phyloP scores from a whole-genome alignment of 2,888 invertebrate species.

The Brassicogethes aeneus region DNA sequence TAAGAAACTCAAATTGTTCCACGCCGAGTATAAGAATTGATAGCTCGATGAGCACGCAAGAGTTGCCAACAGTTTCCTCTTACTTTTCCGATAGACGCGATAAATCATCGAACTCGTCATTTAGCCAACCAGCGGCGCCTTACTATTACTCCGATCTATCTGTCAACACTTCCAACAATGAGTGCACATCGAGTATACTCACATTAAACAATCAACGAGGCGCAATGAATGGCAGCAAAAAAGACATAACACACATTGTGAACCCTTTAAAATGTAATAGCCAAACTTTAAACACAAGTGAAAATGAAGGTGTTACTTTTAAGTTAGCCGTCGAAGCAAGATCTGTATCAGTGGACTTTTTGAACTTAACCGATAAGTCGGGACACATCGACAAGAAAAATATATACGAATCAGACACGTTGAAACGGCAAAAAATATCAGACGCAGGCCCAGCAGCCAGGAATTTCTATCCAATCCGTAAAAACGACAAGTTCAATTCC shows the following conservation, averaged over 20 bases:
- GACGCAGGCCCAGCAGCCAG: constrained; percentile 47
- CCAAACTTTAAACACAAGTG: constrained; percentile 16
- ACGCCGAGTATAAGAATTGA: constrained; percentile 27
- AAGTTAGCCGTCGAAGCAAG: constrained; percentile 50
- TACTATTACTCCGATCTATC: constrained; percentile 79
- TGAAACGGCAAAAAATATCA: constrained; percentile 49
- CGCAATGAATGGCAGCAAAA: constrained; percentile 51
- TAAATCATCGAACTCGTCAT: constrained; percentile 38
- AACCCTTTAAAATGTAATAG: constrained; percentile 53
- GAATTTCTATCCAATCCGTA: constrained; percentile 34
- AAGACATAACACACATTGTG: constrained; percentile 63
- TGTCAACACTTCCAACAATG: constrained; percentile 28
- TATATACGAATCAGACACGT: constrained; percentile 60
- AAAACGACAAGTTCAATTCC: constrained; percentile 30
- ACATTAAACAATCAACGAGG: constrained; percentile 65
- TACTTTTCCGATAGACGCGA: constrained; percentile 20
- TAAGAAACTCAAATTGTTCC: constrained; percentile 28
- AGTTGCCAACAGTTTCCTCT: constrained; percentile 19
- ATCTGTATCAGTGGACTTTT: constrained; percentile 57
- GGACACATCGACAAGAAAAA: constrained; percentile 58
- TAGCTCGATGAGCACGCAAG: constrained; percentile 23
- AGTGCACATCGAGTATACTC: constrained; percentile 20
- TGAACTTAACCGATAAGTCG: constrained; percentile 57
- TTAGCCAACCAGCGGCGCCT: constrained; percentile 54
- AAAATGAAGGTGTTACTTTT: constrained; percentile 30